A percentile compares a stretch with the other conserved stretches of the same genome.
phyloP scores from a whole-genome alignment of 2,888 invertebrate genomes.

The Neria commutata region DNA sequence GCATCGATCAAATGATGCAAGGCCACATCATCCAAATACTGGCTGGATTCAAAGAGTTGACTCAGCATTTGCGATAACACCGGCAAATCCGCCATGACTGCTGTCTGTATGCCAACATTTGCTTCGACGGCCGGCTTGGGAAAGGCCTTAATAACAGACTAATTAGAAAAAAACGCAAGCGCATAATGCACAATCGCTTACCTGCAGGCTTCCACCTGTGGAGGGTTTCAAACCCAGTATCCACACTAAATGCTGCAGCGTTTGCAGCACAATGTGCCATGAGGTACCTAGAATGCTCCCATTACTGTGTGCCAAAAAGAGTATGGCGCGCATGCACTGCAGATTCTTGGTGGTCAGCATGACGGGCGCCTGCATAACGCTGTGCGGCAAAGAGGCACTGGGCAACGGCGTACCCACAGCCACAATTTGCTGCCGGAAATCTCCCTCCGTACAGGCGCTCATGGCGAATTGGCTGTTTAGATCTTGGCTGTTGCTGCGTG shows the following conservation, averaged over 20 bases:
- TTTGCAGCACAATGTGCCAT: slow-evolving; percentile 95
- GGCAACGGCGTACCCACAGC: slow-evolving; percentile 96
- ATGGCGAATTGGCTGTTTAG: slow-evolving; percentile 64
- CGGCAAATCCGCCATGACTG: slow-evolving; percentile 95
- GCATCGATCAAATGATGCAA: slow-evolving; percentile 96
- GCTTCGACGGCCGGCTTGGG: slow-evolving; percentile 76
- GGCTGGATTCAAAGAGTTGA: slow-evolving; percentile 92
- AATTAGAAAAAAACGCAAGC: neutral
- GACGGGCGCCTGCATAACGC: slow-evolving; percentile 69
- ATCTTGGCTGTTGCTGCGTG: slow-evolving; percentile 64
- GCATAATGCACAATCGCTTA: slow-evolving; percentile 13
- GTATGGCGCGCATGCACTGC: slow-evolving; percentile 91
- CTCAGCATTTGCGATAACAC: slow-evolving; percentile 89
- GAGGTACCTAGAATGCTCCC: slow-evolving; percentile 90
- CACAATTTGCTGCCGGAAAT: slow-evolving; percentile 90
- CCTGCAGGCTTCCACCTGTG: slow-evolving; percentile 86
- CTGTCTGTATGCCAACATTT: slow-evolving; percentile 86
- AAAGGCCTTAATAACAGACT: slow-evolving; percentile 66
- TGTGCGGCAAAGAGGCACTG: slow-evolving; percentile 78
- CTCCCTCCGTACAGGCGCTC: slow-evolving; percentile 63
- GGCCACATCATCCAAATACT: slow-evolving; percentile 91
- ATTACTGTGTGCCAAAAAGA: slow-evolving; percentile 89
- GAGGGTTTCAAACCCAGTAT: slow-evolving; percentile 95
- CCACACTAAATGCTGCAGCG: slow-evolving; percentile 91
- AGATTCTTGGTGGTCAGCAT: slow-evolving; percentile 98